A percentile compares a stretch with the other conserved stretches of the same genome.
These are phyloP conservation scores for Anastatus disparis DNA, from an alignment of 1,140 invertebrate genomes.

Conservation along the genomic window DNA sequence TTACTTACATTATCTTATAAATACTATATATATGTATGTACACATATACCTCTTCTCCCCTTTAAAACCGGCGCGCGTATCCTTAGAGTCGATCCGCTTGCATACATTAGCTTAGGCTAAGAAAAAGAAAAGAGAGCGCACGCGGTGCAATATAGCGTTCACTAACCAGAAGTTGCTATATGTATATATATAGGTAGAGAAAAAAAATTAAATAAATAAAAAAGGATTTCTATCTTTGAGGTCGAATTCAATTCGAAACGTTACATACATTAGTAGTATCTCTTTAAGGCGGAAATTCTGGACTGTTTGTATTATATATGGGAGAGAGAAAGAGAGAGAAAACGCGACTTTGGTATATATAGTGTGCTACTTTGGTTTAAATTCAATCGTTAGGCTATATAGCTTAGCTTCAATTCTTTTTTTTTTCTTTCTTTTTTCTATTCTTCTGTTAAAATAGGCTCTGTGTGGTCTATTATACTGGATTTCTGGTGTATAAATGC, in stretches of 20 bases:
- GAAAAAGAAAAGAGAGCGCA: neutral
- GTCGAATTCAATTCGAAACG: slow-evolving; percentile 33
- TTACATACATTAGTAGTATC: slow-evolving; percentile 15
- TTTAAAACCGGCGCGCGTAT: neutral
- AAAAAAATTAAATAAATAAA: too few relatives aligned
- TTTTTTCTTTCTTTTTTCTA: too few relatives aligned
- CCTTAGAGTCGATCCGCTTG: slow-evolving; percentile 30
- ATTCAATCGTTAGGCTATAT: slow-evolving; percentile 28
- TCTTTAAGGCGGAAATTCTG: slow-evolving; percentile 28
- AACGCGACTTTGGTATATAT: neutral
- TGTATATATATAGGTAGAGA: too few relatives aligned
- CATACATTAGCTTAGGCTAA: slow-evolving; percentile 21
- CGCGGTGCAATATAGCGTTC: neutral
- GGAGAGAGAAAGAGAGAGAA: neutral
- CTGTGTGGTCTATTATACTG: slow-evolving; percentile 10
- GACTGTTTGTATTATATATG: neutral
- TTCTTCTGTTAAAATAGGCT: too few relatives aligned
- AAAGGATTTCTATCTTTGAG: slow-evolving; percentile 39
- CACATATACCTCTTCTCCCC: neutral
- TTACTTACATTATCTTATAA: neutral
- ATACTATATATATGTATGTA: too few relatives aligned
- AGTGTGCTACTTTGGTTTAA: neutral
- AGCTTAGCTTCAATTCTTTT: too few relatives aligned
- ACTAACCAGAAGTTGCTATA: too few relatives aligned
- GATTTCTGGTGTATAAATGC: too few relatives aligned